phyloP scores from a whole-genome alignment of 2,888 invertebrate genomes.

The Coronaproctus castanopsis region DNA sequence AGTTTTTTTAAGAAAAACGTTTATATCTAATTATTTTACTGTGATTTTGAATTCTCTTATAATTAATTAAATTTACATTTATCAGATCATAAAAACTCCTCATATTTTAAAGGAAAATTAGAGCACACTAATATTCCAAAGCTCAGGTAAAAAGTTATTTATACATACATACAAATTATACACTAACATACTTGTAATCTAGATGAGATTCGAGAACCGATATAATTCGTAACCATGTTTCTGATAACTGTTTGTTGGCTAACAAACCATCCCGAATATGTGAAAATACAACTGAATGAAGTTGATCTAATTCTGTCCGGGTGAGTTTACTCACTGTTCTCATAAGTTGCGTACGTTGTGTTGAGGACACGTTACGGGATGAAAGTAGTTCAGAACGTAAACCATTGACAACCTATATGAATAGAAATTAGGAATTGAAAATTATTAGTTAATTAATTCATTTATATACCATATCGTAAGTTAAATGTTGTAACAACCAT shows the following conservation, averaged over 20 bases:
- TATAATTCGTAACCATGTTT: constrained; percentile 38
- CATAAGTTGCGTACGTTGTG: constrained; percentile 12
- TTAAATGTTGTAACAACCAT: no score
- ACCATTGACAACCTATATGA: constrained; percentile 29
- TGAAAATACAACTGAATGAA: constrained; percentile 30
- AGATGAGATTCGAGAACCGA: constrained; percentile 29
- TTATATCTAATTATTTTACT: no score
- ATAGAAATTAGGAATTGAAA: no score
- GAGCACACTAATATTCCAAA: no score
- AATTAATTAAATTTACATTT: no score
- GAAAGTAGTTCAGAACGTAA: constrained; percentile 26
- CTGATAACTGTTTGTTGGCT: constrained; percentile 34
- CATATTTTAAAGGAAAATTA: no score
- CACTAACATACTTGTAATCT: constrained; percentile 18
- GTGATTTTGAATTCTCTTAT: no score
- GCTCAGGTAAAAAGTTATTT: no score
- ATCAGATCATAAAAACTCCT: no score
- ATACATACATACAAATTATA: not conserved
- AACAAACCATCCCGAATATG: constrained; percentile 36
- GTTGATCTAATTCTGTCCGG: constrained; percentile 2
- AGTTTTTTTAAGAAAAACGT: no score
- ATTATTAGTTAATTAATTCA: no score
- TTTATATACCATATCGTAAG: no score
- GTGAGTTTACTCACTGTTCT: constrained; percentile 2
- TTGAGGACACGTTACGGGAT: constrained; percentile 13